A percentile compares a stretch with the other conserved stretches of the same genome.
phyloP scores from a whole-genome alignment of 1,140 invertebrate species.

The Apolygus lucorum region DNA sequence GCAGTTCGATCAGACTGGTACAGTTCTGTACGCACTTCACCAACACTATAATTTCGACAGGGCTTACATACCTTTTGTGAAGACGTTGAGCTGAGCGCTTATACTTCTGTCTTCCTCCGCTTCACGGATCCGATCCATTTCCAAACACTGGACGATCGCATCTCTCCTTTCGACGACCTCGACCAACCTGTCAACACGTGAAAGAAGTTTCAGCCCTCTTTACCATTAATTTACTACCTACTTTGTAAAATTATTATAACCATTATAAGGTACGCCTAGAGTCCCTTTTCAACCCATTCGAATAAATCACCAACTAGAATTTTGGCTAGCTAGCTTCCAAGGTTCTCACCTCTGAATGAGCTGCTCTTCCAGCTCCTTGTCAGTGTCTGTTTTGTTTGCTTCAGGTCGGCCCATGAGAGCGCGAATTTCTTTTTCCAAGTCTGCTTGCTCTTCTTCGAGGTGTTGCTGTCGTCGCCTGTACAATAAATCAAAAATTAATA shows the following conservation, averaged over 20 bases:
- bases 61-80: slow-evolving; percentile 31
- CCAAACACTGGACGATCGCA: slow-evolving; percentile 81
- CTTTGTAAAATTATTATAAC: too few relatives aligned
- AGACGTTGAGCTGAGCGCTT: slow-evolving; percentile 38
- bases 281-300: too few relatives aligned
- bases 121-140: slow-evolving; percentile 77
- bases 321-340: too few relatives aligned
- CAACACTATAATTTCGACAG: background rate
- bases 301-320: too few relatives aligned
- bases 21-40: background rate
- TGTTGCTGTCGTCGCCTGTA: slow-evolving; percentile 73
- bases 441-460: slow-evolving; percentile 82
- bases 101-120: slow-evolving; percentile 63
- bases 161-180: slow-evolving; percentile 78
- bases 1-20: background rate
- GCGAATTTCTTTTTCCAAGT: slow-evolving; percentile 83
- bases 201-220: too few relatives aligned
- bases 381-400: slow-evolving; percentile 66
- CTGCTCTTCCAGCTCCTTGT: slow-evolving; percentile 57
- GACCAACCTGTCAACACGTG: slow-evolving; percentile 46
- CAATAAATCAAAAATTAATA: too few relatives aligned
- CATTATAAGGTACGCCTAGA: too few relatives aligned
- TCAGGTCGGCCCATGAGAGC: slow-evolving; percentile 72
- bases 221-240: too few relatives aligned
- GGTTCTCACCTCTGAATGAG: slow-evolving; percentile 48